phyloP scores from a whole-genome alignment of 2,113 vertebrate species.

The Petrocephalus microphthalmus region DNA sequence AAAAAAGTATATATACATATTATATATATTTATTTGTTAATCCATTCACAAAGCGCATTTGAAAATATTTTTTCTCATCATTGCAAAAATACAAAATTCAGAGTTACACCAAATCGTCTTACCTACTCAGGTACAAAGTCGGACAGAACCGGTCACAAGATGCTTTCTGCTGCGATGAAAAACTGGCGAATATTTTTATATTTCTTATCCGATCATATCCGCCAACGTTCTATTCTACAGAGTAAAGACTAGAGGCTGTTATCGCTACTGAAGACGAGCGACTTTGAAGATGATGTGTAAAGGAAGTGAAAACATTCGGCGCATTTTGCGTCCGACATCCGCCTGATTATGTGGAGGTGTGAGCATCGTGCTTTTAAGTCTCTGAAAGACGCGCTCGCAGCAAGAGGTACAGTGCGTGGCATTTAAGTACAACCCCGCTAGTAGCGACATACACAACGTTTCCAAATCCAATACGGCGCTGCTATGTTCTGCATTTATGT shows the following conservation, averaged over 20 bases:
- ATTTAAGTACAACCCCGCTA: background rate
- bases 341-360: constrained; percentile 22
- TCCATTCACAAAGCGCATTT: background rate
- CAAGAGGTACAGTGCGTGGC: background rate
- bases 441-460: background rate
- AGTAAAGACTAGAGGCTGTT: background rate
- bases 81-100: background rate
- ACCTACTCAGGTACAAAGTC: background rate
- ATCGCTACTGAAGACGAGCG: background rate
- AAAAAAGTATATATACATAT: no score
- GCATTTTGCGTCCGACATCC: constrained; percentile 20
- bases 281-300: background rate
- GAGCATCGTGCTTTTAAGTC: constrained; percentile 10
- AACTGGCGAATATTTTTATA: background rate
- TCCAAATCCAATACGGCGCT: background rate
- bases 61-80: background rate
- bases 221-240: background rate
- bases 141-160: background rate
- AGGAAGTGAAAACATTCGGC: background rate
- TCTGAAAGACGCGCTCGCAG: background rate
- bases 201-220: background rate
- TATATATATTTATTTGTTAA: background rate
- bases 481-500: background rate
- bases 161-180: background rate
- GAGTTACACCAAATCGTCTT: background rate